These are phyloP conservation scores for Malacoctenus gilli DNA, from an alignment of 2,797 vertebrate species.

Conservation along the genomic window DNA sequence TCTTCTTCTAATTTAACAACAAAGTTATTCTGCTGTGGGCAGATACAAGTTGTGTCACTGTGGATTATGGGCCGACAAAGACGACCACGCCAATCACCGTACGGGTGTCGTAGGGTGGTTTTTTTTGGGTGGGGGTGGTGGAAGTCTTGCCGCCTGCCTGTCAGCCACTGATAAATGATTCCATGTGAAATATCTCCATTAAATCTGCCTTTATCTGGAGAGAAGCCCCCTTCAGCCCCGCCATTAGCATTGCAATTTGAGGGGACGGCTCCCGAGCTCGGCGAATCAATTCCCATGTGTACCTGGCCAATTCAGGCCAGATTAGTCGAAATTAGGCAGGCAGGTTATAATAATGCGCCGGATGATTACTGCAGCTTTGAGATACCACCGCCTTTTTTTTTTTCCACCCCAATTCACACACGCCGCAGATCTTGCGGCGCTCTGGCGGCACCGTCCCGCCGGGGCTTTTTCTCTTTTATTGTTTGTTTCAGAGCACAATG, in stretches of 20 bases:
- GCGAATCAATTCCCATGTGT: constrained; percentile 76
- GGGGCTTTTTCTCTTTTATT: constrained; percentile 43
- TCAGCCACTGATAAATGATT: constrained; percentile 84
- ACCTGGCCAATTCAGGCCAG: constrained; percentile 73
- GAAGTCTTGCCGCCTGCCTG: constrained; percentile 63
- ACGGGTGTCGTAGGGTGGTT: constrained; percentile 19
- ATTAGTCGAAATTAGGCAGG: constrained; percentile 73
- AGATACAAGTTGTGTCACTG: constrained; percentile 59
- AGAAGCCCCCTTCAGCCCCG: constrained; percentile 51
- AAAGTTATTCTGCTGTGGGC: constrained; percentile 52
- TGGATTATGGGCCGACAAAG: no score
- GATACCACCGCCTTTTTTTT: constrained; percentile 59
- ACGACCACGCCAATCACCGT: constrained; percentile 38
- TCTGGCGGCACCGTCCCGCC: constrained; percentile 33
- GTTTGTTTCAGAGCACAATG: constrained; percentile 39
- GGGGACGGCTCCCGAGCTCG: constrained; percentile 65
- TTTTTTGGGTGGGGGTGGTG: constrained; percentile 9
- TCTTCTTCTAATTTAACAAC: constrained; percentile 42
- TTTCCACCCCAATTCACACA: constrained; percentile 36
- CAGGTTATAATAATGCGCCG: constrained; percentile 69
- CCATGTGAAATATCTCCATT: constrained; percentile 83
- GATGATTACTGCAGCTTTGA: constrained; percentile 69
- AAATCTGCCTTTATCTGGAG: constrained; percentile 80
- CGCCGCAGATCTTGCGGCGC: constrained; percentile 36
- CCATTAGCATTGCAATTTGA: constrained; percentile 84